Percentiles rank a stretch among this genome's conserved stretches.
These are phyloP conservation scores for Phyllotreta cruciferae DNA, from an alignment of 2,888 invertebrate species.

Conservation along the genomic window DNA sequence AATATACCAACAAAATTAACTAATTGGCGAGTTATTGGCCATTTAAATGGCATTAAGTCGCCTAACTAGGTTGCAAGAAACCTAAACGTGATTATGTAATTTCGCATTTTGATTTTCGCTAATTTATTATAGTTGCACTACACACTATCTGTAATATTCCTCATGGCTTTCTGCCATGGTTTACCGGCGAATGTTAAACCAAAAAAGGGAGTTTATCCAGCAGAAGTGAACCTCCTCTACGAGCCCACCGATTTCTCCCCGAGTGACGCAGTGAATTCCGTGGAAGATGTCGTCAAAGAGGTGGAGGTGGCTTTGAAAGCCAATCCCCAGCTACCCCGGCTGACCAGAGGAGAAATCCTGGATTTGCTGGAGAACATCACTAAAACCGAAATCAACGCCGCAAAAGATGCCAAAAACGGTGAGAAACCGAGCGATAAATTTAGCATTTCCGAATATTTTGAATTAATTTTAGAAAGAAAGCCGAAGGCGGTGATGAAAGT, in stretches of 20 bases:
- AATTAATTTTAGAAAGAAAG: conserved; percentile 45
- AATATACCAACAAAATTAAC: too few species aligned
- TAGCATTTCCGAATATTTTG: not conserved
- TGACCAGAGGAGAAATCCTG: conserved; percentile 71
- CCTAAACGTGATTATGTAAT: too few species aligned
- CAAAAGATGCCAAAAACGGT: not conserved
- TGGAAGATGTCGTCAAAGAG: conserved; percentile 71
- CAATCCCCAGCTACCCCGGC: conserved; percentile 69
- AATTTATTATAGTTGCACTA: too few species aligned
- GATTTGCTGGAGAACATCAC: conserved; percentile 72
- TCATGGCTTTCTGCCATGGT: too few species aligned
- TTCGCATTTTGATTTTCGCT: too few species aligned
- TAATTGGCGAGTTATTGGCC: too few species aligned
- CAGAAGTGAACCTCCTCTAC: conserved; percentile 7
- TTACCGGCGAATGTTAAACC: too few species aligned
- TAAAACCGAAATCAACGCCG: conserved; percentile 57
- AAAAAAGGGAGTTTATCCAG: not conserved
- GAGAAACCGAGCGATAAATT: not conserved
- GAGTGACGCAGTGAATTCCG: conserved; percentile 49
- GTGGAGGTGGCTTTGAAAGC: conserved; percentile 70
- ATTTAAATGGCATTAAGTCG: too few species aligned
- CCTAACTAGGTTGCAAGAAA: too few species aligned
- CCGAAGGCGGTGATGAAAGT: conserved; percentile 70
- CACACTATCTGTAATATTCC: too few species aligned
- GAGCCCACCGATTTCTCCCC: not conserved